A percentile compares a stretch with the other conserved stretches of the same genome.
Evolutionary conservation across 1,140 invertebrate genomes (phyloP).

Genomic region (Atopsyche davidsoni): DNA sequence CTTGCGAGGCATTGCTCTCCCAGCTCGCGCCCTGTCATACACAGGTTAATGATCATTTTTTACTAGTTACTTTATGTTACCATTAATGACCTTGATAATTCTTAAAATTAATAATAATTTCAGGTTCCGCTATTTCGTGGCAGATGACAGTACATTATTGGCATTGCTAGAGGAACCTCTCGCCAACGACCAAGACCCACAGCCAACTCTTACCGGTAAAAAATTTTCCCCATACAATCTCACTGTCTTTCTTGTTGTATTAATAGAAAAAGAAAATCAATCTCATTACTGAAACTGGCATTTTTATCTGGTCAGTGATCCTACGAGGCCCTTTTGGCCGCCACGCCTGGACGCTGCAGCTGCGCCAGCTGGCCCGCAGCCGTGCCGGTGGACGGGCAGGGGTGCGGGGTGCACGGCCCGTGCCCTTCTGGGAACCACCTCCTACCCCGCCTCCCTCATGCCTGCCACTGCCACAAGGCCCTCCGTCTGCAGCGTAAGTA

Average conservation of each 20-base stretch:
- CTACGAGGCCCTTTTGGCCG: conserved; percentile 88
- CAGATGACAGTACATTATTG: conserved; percentile 83
- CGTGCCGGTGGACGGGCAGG: conserved; percentile 54
- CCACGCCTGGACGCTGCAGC: conserved; percentile 90
- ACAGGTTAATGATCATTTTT: conserved; percentile 15
- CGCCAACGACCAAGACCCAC: conserved; percentile 72
- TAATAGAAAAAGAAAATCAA: not conserved
- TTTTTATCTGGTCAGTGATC: conserved; percentile 62
- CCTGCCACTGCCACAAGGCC: conserved; percentile 36
- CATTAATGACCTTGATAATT: not conserved
- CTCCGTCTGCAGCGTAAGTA: conserved; percentile 37
- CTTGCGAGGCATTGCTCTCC: conserved; percentile 73
- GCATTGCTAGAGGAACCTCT: conserved; percentile 87
- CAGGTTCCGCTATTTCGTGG: conserved; percentile 84
- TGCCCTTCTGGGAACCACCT: conserved; percentile 38
- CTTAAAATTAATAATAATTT: conserved; percentile 7
- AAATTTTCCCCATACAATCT: conserved; percentile 13
- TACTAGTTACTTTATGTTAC: not conserved
- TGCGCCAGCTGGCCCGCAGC: conserved; percentile 73
- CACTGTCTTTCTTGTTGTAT: conserved; percentile 33
- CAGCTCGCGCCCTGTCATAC: conserved; percentile 35
- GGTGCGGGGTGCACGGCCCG: conserved; percentile 38
- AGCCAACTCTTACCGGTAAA: conserved; percentile 62
- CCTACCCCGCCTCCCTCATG: conserved; percentile 35
- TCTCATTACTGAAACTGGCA: too few relatives aligned